phyloP scores from a whole-genome alignment of 2,113 vertebrate species.

The Cisticola juncidis region DNA sequence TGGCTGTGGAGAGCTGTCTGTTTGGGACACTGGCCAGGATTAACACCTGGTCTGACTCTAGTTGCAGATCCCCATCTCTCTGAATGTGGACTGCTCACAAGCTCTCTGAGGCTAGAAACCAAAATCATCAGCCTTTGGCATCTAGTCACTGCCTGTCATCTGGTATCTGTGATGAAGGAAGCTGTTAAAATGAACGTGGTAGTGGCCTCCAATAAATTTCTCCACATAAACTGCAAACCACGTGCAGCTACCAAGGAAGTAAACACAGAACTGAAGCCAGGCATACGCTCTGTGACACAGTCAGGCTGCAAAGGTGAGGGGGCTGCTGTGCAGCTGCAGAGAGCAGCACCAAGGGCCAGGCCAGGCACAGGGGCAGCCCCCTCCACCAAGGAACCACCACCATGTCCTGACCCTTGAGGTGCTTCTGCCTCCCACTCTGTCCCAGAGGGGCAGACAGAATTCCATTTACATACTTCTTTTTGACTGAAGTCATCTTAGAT shows the following conservation, averaged over 20 bases:
- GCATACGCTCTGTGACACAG: fast-evolving
- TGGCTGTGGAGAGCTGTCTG: neutral
- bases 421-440: neutral
- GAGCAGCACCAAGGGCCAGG: fast-evolving
- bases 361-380: fast-evolving
- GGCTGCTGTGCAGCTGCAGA: neutral
- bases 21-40: neutral
- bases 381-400: neutral
- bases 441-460: neutral
- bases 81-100: neutral
- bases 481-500: neutral
- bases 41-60: neutral
- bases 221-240: fast-evolving
- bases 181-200: neutral
- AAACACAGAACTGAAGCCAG: neutral
- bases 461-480: neutral
- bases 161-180: neutral
- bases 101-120: neutral
- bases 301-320: neutral
- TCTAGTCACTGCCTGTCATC: fast-evolving
- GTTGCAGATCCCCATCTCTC: fast-evolving
- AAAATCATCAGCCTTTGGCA: neutral
- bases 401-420: too few relatives aligned
- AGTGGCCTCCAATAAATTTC: neutral
- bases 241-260: fast-evolving